Conservation (phyloP, 2,113 vertebrate genomes). For the Callithrix jacchus region DNA sequence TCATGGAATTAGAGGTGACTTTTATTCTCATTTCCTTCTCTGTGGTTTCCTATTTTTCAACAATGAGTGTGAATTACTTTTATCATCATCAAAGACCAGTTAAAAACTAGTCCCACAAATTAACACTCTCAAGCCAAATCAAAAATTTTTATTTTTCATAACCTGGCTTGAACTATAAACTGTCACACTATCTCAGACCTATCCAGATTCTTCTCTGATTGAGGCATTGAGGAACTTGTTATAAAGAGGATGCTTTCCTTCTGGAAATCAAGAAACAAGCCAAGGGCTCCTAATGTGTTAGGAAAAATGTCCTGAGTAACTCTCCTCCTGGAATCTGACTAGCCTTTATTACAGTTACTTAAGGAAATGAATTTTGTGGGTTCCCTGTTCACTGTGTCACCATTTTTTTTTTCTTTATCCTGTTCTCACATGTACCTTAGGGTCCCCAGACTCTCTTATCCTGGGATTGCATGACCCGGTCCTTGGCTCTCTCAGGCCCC, state of each 20-base stretch:
- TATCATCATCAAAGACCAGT: not conserved
- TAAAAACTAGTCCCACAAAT: conserved; percentile 41
- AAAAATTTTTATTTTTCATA: not conserved
- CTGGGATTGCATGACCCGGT: not conserved
- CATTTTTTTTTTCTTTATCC: not conserved
- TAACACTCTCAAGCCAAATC: conserved; percentile 27
- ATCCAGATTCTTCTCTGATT: not conserved
- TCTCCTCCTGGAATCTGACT: not conserved
- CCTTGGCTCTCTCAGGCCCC: not conserved
- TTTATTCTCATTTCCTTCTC: conserved; percentile 37
- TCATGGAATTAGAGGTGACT: conserved; percentile 7
- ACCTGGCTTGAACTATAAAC: not conserved
- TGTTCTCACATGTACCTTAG: not conserved
- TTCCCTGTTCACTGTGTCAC: not conserved
- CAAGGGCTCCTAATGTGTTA: not conserved
- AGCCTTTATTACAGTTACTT: not conserved
- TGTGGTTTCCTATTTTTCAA: conserved; percentile 33
- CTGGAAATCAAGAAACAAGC: not conserved
- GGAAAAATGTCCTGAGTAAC: not conserved
- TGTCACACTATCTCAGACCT: not conserved
- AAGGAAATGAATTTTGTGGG: not conserved
- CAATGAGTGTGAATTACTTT: not conserved
- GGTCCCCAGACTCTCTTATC: not conserved
- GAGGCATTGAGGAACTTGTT: not conserved
- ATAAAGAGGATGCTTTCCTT: not conserved